Base-by-base conservation (phyloP, 1,140 invertebrate genomes). In the Tetraneura akinire region DNA sequence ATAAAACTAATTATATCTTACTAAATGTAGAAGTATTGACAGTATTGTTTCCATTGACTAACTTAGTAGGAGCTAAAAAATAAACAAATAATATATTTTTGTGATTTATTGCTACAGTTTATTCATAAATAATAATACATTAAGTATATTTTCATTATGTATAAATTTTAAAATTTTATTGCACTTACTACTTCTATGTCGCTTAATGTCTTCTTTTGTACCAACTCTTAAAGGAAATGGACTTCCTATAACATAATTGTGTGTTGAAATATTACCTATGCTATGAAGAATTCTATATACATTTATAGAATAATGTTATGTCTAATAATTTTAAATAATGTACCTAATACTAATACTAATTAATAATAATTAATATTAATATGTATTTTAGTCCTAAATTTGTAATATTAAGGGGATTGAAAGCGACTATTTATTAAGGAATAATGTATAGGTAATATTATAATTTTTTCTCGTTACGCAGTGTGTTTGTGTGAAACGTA, bases 211-310 rank as follows among this genome's bases (percentile, higher is more conserved):
- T 85, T 86, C 88, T 89, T 86, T 88, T 90, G 88, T 91, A 78
- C 92, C 93, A 45, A 94, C 92, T 68, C 92, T 86, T 84, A 94
- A 90, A 80, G 92, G 91, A 83, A 93, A 93, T 2, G 92, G 92
- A 16, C 84, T 84, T 16, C 84, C 84, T 84, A 51, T 3, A 84
- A 83, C 45, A 51, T 16, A 49, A n/a, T 26, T 80, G 60, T 23
- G 3, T 37, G 8, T 37, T 37, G 8, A 37, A 37, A 37, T 37
- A 37, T 4, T 37, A 37, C 8, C 3, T 37, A 37, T 37, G 32
- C 8, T 8, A 37, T 37, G 32, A 37, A 37, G 32, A 37, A 37
- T 37, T 37, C 32, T 4, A 8, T 37, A 37, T 37, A 37, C 8
- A 37, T 37, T n/a, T n/a, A n/a, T n/a, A n/a, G n/a, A n/a, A n/a